Conservation (phyloP, 2,797 vertebrate species). For the Moxostoma hubbsi region DNA sequence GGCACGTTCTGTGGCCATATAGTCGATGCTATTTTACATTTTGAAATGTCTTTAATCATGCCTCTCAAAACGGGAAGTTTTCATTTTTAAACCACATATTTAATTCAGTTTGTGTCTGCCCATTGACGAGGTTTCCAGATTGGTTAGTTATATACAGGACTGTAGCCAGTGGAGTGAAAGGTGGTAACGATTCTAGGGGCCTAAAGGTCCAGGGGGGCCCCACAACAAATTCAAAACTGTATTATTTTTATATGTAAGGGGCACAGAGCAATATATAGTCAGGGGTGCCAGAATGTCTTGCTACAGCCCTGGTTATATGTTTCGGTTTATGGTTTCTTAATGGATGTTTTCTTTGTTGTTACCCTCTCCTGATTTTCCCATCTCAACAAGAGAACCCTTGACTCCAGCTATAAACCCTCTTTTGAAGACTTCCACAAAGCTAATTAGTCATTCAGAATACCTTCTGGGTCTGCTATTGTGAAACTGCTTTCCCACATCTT, state of each 20-base stretch:
- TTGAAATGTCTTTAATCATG: no score
- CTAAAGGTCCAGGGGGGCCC: no score
- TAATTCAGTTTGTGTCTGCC: not conserved
- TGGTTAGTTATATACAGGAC: not conserved
- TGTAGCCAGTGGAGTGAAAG: no score
- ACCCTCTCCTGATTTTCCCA: not conserved
- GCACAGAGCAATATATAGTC: no score
- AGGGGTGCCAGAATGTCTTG: not conserved
- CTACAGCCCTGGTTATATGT: no score
- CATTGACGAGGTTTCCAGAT: not conserved
- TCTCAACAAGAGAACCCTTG: conserved; percentile 64
- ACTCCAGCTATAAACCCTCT: conserved; percentile 55
- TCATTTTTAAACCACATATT: not conserved
- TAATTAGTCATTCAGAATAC: not conserved
- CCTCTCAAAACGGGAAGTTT: not conserved
- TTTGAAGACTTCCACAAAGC: not conserved
- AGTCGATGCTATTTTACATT: not conserved
- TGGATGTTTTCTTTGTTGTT: not conserved
- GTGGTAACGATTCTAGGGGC: no score
- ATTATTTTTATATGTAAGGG: no score
- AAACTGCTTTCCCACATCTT: not conserved
- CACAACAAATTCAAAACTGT: no score
- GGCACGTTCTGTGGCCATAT: not conserved
- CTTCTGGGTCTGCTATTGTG: not conserved
- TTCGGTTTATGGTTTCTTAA: not conserved